Evolutionary conservation across 2,888 invertebrate species (phyloP).

Genomic region (Hypercompe scribonia): DNA sequence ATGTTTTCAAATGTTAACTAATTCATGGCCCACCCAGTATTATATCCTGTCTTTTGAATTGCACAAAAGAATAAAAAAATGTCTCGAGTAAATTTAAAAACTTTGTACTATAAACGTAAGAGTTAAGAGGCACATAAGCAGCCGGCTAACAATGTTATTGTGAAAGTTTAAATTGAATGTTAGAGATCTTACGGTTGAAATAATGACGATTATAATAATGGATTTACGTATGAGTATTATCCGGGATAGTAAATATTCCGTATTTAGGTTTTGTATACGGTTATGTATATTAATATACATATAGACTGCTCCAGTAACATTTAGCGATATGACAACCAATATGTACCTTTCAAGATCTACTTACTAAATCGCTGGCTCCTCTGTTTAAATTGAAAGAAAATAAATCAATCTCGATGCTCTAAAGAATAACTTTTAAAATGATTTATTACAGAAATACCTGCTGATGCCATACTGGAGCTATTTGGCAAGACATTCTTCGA

Average conservation of each 20-base stretch:
- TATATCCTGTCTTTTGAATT: no score
- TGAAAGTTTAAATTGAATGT: neutral
- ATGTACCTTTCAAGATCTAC: no score
- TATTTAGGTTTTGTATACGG: neutral
- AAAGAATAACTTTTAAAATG: neutral
- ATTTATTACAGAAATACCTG: conserved; percentile 91
- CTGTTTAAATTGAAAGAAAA: neutral
- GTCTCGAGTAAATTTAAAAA: no score
- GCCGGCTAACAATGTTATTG: neutral
- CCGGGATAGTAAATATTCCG: neutral
- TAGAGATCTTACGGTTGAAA: neutral
- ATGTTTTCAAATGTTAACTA: no score
- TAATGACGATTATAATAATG: neutral
- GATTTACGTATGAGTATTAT: neutral
- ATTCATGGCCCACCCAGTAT: no score
- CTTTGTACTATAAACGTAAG: no score
- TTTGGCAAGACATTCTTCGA: conserved; percentile 98
- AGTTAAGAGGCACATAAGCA: neutral
- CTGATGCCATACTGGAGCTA: conserved; percentile 94
- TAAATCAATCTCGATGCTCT: neutral
- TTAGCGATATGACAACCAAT: no score
- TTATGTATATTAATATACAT: neutral
- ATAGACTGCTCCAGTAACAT: no score
- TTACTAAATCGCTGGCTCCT: no score
- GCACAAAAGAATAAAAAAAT: no score